Evolutionary conservation across 2,113 vertebrate species (phyloP), one percentile per base, ranked within the genome.

Genomic region (Irena cyanogastra): DNA sequence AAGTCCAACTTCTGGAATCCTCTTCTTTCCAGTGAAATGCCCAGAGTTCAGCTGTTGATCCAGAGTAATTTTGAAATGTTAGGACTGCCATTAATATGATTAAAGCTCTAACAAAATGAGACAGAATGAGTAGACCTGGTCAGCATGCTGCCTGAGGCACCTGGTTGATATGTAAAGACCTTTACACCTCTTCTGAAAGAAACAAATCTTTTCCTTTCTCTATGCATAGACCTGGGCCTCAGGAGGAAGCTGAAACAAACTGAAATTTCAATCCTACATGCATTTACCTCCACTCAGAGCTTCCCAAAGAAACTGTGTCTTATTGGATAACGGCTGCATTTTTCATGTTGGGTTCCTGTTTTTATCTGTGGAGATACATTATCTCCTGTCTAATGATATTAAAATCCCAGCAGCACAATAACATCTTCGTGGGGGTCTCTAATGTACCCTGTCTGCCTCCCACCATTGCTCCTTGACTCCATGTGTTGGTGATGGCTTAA

Each of bases 171-270:
- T 9, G 18, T 37, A 93, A 95, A 88, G 63, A 86, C 52, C 45
- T 95, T 89, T 71, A 76, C 66, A 52, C 28, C 9, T 28, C 33
- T 47, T 35, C 60, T 86, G 35, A 90, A 89, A 74, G 75, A 86
- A 76, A 81, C 33, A 80, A 80, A 91, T 88, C n/a, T 80, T 87
- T 80, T 87, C 61, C 60, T 94, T 90, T 95, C 71, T 93, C 39
- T 83, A 23, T 27, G 11, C 47, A 60, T 19, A 70, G 28, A 64
- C 70, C 71, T 81, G 64, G 64, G 50, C 52, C 85, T 39, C 64
- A 81, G 47, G 41, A 93, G 83, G 37, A 90, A 77, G 60, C 27
- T 74, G 68, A 31, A 92, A n/a, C 39, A 83, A 79, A 81, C 69
- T 57, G 64, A 86, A 93, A 84, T 94, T 83, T 90, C 81, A 92